These are phyloP conservation scores for Aplysia californica DNA, from an alignment of 1,140 invertebrate genomes.

Conservation along the genomic window DNA sequence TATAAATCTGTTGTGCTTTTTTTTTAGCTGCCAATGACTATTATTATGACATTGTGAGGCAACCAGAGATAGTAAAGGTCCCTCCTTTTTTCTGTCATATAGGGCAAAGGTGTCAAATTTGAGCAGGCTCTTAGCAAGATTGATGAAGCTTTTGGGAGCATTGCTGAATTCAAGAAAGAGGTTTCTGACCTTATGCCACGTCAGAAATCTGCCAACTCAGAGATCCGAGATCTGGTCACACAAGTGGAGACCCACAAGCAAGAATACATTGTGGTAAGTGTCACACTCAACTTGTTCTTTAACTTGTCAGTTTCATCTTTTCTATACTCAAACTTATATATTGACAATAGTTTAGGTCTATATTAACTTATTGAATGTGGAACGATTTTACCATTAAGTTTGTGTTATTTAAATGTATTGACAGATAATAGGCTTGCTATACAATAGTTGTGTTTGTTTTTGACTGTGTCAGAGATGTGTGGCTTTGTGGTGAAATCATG, in stretches of 20 bases:
- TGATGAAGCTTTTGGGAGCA: conserved; percentile 62
- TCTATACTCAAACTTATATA: neutral
- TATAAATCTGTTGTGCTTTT: too few species aligned
- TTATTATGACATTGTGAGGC: too few species aligned
- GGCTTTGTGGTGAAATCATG: too few species aligned
- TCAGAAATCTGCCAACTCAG: conserved; percentile 46
- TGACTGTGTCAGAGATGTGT: too few species aligned
- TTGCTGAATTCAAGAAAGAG: conserved; percentile 52
- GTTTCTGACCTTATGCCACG: conserved; percentile 56
- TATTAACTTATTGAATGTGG: neutral
- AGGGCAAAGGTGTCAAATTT: conserved; percentile 57
- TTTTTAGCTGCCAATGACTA: too few species aligned
- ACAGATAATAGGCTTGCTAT: neutral
- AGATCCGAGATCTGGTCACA: conserved; percentile 50
- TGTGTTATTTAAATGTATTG: neutral
- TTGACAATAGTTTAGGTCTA: neutral
- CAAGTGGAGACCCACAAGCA: conserved; percentile 58
- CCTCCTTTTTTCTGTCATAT: too few species aligned
- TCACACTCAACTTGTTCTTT: neutral
- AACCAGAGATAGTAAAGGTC: too few species aligned
- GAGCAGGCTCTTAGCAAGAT: conserved; percentile 58
- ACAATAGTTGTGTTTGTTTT: too few species aligned
- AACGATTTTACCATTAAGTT: neutral
- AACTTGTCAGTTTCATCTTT: neutral
- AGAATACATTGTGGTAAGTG: conserved; percentile 56